Base-by-base conservation (phyloP, 1,140 invertebrate genomes). In the Cataglyphis hispanica region DNA sequence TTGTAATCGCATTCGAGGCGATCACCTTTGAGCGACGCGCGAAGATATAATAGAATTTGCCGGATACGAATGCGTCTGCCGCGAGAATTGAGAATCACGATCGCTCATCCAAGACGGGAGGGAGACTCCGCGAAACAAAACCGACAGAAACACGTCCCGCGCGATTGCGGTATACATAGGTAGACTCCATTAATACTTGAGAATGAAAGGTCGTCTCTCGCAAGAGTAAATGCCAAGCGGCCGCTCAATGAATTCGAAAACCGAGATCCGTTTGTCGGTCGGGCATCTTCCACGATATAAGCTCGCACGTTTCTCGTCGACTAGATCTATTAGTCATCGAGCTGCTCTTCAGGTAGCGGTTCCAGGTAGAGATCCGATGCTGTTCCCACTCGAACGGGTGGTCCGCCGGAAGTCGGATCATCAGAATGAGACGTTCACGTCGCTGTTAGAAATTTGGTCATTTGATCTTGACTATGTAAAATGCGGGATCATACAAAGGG, bases 301-400 rank as follows among this genome's bases (percentile, higher is more conserved):
- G 16, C 40, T 63, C 60, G 34, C 67, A 58, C 43, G 67, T 25
- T 88, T 63, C 56, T 60, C 61, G 40, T 58, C 67, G 40, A 76
- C 74, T 80, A 46, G 74, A 53, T 81, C 87, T 74, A 90, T 90
- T 89, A 90, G 85, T 90, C 88, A 90, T 87, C 87, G 64, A 19
- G 70, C 46, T 84, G 86, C 75, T 87, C 72, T 69, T 61, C 66
- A 53, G 77, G 64, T 83, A 74, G 67, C 60, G 78, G 76, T 63
- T 63, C 53, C 66, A 50, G 46, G 34, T 78, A 40, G 60, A 70
- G 84, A 75, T 13, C 61, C 85, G 46, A 83, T 77, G 85, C 50
- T 61, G 43, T 89, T 89, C 77, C 77, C 80, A 78, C 80, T 89
- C 67, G 66, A 75, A 66, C 72, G 88, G 87, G 87, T 89, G 88